These are phyloP conservation scores for Oophaga pumilio DNA, from an alignment of 2,113 vertebrate species.

Conservation along the genomic window DNA sequence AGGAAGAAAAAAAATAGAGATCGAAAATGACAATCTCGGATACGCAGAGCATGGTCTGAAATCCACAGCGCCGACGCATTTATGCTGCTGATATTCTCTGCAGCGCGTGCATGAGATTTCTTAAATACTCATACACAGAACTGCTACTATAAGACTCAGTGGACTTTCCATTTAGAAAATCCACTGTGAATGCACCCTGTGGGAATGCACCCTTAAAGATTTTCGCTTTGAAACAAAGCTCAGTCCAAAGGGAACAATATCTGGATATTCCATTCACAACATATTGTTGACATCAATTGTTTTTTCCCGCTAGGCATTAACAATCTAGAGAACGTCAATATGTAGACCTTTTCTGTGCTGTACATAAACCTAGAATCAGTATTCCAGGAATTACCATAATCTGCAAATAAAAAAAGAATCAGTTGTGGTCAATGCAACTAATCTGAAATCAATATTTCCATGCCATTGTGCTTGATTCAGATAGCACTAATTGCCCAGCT, in stretches of 20 bases:
- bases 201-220: not conserved
- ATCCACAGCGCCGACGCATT: too few species aligned
- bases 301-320: not conserved
- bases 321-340: not conserved
- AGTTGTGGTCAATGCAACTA: not conserved
- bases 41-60: too few species aligned
- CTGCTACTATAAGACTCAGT: too few species aligned
- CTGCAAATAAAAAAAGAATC: not conserved
- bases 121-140: too few species aligned
- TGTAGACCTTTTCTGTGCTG: not conserved
- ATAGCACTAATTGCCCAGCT: not conserved
- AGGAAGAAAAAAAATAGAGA: too few species aligned
- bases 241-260: not conserved
- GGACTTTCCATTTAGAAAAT: too few species aligned
- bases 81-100: too few species aligned
- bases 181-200: too few species aligned
- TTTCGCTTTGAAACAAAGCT: not conserved
- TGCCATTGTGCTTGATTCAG: not conserved
- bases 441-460: conserved; percentile 7
- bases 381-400: not conserved
- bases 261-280: not conserved
- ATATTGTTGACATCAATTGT: not conserved
- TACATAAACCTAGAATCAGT: not conserved
- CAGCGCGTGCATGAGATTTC: too few species aligned
- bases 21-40: too few species aligned